Evolutionary conservation across 2,113 vertebrate genomes (phyloP), one percentile per base, ranked within the genome.

Genomic region (Hypanus sabinus): DNA sequence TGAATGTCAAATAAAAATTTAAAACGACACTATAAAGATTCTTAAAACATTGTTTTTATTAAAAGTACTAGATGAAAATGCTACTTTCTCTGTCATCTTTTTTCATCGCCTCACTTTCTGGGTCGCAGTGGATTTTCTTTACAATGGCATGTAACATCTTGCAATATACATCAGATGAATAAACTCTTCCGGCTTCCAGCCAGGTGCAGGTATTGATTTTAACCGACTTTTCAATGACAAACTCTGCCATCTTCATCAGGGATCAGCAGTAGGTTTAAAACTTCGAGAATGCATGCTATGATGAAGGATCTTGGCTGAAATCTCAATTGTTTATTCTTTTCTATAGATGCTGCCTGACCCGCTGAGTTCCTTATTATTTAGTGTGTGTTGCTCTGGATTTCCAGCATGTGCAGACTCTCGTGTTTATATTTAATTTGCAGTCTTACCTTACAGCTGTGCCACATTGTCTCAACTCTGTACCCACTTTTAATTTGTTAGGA

Each of bases 1-100:
- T 55, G 24, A 93, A 73, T 73, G 33, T 93, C 91, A 27, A 93
- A 71, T 73, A 27, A 93, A 93, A 70, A 36, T 30, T 93, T 22
- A 27, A 73, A 73, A 36, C 55, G 24, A 73, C 22, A 73, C 38
- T 93, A 36, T 68, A 55, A 93, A 46, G 36, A 93, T 75, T 46
- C 38, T 38, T 8, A 73, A 71, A 93, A 93, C 18, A 46, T 92
- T 71, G 62, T 55, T 73, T 92, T 71, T 22, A 73, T 5, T 73
- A 55, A 93, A 71, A 70, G 68, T 70, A 18, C 88, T 38, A 22
- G 38, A 8, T 73, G 68, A 93, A 73, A 93, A 55, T 73, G 38
- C 68, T 73, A n/a, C 73, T 16, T 11, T 55, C 46, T 93, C 46
- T 93, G 36, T 75, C 3, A 73, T 5, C 30, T 73, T 73, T 73